Evolutionary conservation across 1,140 invertebrate genomes (phyloP).

Genomic region (Leucophenga varia): DNA sequence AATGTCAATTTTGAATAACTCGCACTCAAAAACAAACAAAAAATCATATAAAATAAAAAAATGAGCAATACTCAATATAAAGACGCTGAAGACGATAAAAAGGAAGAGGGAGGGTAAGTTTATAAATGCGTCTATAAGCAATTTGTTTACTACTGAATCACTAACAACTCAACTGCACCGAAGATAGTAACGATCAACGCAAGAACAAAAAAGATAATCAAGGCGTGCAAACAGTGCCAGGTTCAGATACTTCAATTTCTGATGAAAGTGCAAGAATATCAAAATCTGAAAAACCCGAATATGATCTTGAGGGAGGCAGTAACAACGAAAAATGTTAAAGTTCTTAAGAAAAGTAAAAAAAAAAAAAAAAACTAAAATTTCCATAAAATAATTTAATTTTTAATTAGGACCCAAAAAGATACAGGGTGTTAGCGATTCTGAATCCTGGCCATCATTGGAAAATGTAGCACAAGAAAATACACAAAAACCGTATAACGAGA

Average conservation of each 20-base stretch:
- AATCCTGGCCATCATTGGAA: too few species aligned
- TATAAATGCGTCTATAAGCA: not conserved
- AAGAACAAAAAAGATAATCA: too few species aligned
- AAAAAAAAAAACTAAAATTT: too few species aligned
- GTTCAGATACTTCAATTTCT: too few species aligned
- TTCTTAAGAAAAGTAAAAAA: slow-evolving; percentile 36
- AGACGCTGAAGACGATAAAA: not conserved
- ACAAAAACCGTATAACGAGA: too few species aligned
- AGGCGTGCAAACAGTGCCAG: too few species aligned
- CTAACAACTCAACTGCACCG: not conserved
- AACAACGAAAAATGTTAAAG: slow-evolving; percentile 27
- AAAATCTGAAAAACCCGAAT: not conserved
- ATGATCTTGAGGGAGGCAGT: slow-evolving; percentile 27
- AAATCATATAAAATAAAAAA: not conserved
- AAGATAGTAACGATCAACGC: not conserved
- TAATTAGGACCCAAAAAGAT: too few species aligned
- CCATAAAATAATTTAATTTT: too few species aligned
- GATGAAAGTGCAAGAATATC: too few species aligned
- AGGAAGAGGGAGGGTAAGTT: not conserved
- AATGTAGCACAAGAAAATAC: too few species aligned
- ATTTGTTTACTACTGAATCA: not conserved
- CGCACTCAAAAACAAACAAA: not conserved
- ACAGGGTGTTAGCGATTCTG: too few species aligned
- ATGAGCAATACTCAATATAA: not conserved
- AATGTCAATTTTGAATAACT: not conserved